Percentiles rank a stretch among this genome's conserved stretches.
Evolutionary conservation across 2,113 vertebrate genomes (phyloP).

Genomic region (Rhipidura dahli): DNA sequence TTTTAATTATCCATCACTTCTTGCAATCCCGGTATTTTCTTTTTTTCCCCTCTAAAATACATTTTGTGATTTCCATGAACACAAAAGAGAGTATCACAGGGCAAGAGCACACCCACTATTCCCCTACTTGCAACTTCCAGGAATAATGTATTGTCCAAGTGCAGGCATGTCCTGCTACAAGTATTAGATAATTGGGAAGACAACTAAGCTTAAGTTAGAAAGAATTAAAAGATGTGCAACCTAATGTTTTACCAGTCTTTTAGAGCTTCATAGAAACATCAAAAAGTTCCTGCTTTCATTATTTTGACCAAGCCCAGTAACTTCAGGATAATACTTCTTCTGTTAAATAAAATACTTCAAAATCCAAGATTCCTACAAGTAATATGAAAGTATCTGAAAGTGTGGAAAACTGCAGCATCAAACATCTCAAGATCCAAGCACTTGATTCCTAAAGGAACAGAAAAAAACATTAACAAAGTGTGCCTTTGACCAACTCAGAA

Average conservation of each 20-base stretch:
- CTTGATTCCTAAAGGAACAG: not conserved
- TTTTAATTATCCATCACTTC: not conserved
- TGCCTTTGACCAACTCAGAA: not conserved
- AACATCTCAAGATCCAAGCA: not conserved
- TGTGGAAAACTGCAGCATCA: not conserved
- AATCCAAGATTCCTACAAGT: not conserved
- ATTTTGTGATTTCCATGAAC: not conserved
- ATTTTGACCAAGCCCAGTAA: not conserved
- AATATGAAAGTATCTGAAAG: not conserved
- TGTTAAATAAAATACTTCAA: not conserved
- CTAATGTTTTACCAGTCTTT: not conserved
- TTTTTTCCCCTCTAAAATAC: not conserved
- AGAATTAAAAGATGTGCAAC: not conserved
- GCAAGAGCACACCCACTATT: not conserved
- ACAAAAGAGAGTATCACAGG: not conserved
- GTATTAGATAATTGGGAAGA: not conserved
- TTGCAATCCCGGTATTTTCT: not conserved
- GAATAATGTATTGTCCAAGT: accelerated
- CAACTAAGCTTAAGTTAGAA: not conserved
- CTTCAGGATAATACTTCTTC: not conserved
- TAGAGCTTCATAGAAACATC: not conserved
- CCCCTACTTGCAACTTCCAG: not conserved
- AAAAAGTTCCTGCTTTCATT: not conserved
- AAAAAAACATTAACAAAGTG: not conserved
- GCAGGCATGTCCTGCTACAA: not conserved